These are phyloP conservation scores for Nymphalis io DNA, from an alignment of 1,140 invertebrate species.

Conservation along the genomic window DNA sequence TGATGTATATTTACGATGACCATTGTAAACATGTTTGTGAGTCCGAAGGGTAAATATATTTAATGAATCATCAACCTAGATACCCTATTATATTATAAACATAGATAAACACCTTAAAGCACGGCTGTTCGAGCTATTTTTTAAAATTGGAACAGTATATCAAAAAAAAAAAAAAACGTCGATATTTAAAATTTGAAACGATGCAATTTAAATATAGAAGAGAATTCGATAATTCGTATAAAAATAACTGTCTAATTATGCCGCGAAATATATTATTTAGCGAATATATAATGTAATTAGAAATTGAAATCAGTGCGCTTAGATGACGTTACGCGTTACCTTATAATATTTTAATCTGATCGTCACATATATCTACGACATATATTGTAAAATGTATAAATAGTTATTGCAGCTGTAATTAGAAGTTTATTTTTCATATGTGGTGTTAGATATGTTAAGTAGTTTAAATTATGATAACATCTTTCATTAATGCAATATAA, in stretches of 20 bases:
- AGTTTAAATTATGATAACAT: slow-evolving; percentile 74
- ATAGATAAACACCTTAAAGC: slow-evolving; percentile 39
- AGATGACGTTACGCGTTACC: slow-evolving; percentile 61
- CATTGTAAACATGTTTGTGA: slow-evolving; percentile 76
- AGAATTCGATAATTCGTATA: slow-evolving; percentile 12
- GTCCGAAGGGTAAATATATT: slow-evolving; percentile 64
- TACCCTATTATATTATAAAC: slow-evolving; percentile 44
- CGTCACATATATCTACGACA: slow-evolving; percentile 37
- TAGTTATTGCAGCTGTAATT: slow-evolving; percentile 80
- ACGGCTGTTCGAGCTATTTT: slow-evolving; percentile 60
- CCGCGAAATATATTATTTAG: slow-evolving; percentile 37
- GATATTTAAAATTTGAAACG: slow-evolving; percentile 35
- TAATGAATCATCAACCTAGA: slow-evolving; percentile 42
- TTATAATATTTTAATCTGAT: slow-evolving; percentile 64
- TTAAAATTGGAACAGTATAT: background rate
- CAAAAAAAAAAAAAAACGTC: slow-evolving; percentile 43
- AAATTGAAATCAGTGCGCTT: slow-evolving; percentile 68
- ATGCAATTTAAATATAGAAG: background rate
- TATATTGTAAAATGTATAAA: slow-evolving; percentile 78
- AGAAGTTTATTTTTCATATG: slow-evolving; percentile 80
- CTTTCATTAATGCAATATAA: slow-evolving; percentile 74
- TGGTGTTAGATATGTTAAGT: slow-evolving; percentile 78
- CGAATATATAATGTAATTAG: slow-evolving; percentile 23
- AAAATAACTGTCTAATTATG: slow-evolving; percentile 49
- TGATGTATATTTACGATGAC: slow-evolving; percentile 73